Conservation (phyloP, 2,113 vertebrate species). For the Heliornis fulica region DNA sequence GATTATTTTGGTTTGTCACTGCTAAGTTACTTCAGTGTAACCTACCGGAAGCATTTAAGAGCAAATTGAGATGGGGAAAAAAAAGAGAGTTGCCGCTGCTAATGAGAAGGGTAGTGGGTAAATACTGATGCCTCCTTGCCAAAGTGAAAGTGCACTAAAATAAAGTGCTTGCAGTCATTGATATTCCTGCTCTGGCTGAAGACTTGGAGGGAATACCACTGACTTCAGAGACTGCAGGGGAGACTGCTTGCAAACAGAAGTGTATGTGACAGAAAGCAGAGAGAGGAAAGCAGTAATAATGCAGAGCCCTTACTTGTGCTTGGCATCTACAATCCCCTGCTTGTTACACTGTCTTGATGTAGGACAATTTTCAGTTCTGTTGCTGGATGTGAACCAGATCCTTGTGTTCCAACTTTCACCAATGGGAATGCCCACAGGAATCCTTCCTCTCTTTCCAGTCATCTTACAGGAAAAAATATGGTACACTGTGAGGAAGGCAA, state of each 20-base stretch:
- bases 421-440: neutral
- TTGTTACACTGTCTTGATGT: neutral
- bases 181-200: neutral
- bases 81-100: neutral
- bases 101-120: neutral
- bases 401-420: neutral
- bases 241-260: neutral
- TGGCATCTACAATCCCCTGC: neutral
- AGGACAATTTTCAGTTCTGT: neutral
- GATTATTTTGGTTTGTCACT: conserved; percentile 32
- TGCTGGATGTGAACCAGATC: neutral
- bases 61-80: neutral
- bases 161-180: neutral
- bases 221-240: neutral
- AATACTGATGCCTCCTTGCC: neutral
- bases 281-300: neutral
- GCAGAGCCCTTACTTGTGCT: neutral
- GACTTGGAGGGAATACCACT: neutral
- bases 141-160: neutral
- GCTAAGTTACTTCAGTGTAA: neutral
- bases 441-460: neutral
- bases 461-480: neutral
- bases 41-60: neutral
- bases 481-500: conserved; percentile 37
- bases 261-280: neutral